Evolutionary conservation across 2,113 vertebrate species (phyloP).

Genomic region (Rafetus swinhoei): DNA sequence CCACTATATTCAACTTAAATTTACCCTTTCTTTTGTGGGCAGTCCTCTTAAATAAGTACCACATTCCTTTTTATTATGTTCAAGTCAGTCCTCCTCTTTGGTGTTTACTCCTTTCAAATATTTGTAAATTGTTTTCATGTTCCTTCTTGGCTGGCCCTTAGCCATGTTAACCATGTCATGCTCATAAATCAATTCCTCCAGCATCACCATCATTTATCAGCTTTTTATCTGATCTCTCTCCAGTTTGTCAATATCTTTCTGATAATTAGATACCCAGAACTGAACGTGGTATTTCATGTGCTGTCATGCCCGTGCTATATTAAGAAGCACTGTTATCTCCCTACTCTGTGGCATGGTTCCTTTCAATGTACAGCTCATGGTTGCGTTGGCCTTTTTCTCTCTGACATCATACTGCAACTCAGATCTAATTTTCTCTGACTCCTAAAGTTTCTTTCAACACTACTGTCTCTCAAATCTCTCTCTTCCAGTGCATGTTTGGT

Average conservation of each 20-base stretch:
- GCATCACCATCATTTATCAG: not conserved
- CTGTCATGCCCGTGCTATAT: not conserved
- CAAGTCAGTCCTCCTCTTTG: not conserved
- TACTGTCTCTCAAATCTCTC: not conserved
- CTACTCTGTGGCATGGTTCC: not conserved
- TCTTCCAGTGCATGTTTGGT: not conserved
- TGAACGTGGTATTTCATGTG: not conserved
- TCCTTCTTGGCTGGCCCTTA: not conserved
- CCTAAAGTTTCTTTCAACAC: not conserved
- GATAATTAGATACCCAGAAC: not conserved
- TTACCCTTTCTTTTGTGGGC: not conserved
- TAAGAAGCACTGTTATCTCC: not conserved
- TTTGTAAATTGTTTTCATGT: slow-evolving; percentile 31
- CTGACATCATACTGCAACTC: not conserved
- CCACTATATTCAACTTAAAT: not conserved
- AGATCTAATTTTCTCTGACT: not conserved
- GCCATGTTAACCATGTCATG: not conserved
- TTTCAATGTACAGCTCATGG: not conserved
- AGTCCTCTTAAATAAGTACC: not conserved
- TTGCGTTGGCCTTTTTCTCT: not conserved
- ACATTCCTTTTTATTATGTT: not conserved
- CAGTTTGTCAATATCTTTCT: not conserved
- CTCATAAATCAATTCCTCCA: not conserved
- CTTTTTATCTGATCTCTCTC: not conserved
- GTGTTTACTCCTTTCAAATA: not conserved